Evolutionary conservation across 2,888 invertebrate species (phyloP).

Genomic region (Limnephilus marmoratus): DNA sequence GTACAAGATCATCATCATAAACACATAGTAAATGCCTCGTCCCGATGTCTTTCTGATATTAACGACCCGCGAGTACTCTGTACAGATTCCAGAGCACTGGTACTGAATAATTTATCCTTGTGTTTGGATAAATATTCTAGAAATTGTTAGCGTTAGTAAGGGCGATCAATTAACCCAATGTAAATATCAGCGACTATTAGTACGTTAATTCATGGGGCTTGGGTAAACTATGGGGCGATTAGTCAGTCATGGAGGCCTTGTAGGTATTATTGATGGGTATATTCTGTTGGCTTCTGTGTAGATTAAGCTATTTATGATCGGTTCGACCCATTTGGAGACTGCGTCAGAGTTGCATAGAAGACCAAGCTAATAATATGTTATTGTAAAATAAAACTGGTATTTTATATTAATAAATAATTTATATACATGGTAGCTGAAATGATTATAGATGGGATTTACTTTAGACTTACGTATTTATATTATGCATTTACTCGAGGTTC

Average conservation of each 20-base stretch:
- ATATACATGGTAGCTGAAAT: too few species aligned
- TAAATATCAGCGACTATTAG: conserved; percentile 40
- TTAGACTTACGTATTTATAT: too few species aligned
- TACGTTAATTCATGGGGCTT: conserved; percentile 14
- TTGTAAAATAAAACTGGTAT: not conserved
- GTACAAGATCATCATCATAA: conserved; percentile 48
- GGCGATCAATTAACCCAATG: conserved; percentile 47
- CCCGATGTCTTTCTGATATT: conserved; percentile 36
- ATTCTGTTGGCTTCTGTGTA: conserved; percentile 50
- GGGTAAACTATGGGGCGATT: conserved; percentile 12
- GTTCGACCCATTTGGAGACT: conserved; percentile 12
- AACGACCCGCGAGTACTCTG: conserved; percentile 49
- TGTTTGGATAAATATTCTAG: conserved; percentile 53
- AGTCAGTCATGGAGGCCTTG: conserved; percentile 43
- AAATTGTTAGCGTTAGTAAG: conserved; percentile 30
- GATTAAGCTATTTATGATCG: conserved; percentile 48
- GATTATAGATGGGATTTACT: too few species aligned
- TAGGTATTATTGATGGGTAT: conserved; percentile 50
- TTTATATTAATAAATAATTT: too few species aligned
- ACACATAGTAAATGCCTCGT: conserved; percentile 44
- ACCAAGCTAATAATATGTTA: not conserved
- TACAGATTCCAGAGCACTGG: conserved; percentile 44
- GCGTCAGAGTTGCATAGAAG: not conserved
- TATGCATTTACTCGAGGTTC: too few species aligned
- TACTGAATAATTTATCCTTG: conserved; percentile 53